Evolutionary conservation across 2,888 invertebrate genomes (phyloP).

Genomic region (Prenolepis imparis): DNA sequence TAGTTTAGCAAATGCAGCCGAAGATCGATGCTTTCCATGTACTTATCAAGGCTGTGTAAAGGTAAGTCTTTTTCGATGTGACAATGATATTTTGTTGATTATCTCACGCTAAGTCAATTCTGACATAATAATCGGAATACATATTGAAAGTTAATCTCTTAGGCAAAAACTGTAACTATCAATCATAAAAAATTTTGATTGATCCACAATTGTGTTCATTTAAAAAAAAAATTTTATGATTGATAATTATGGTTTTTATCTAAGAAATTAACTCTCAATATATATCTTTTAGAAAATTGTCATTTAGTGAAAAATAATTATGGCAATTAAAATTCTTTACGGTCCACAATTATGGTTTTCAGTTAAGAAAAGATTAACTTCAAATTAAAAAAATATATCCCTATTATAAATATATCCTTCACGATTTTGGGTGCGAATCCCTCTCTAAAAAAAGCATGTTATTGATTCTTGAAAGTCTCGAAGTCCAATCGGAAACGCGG

Average conservation of each 20-base stretch:
- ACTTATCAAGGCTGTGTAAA: constrained; percentile 85
- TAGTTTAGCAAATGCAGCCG: constrained; percentile 80
- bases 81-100: background rate
- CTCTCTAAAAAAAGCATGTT: too few relatives aligned
- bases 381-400: background rate
- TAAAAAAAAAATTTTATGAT: background rate
- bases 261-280: background rate
- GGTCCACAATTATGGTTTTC: background rate
- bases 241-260: background rate
- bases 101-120: background rate
- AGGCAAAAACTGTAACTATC: too few relatives aligned
- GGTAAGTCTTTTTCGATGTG: constrained; percentile 69
- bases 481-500: too few relatives aligned
- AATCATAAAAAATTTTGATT: too few relatives aligned
- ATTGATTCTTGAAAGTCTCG: too few relatives aligned
- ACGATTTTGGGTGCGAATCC: background rate
- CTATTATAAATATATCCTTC: too few relatives aligned
- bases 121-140: background rate
- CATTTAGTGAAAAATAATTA: background rate
- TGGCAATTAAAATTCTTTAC: background rate
- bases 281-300: background rate
- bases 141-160: too few relatives aligned
- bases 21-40: constrained; percentile 85
- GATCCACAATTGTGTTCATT: background rate
- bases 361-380: background rate